Evolutionary conservation across 2,888 invertebrate genomes (phyloP).

Genomic region (Siphonodentalium dalli): DNA sequence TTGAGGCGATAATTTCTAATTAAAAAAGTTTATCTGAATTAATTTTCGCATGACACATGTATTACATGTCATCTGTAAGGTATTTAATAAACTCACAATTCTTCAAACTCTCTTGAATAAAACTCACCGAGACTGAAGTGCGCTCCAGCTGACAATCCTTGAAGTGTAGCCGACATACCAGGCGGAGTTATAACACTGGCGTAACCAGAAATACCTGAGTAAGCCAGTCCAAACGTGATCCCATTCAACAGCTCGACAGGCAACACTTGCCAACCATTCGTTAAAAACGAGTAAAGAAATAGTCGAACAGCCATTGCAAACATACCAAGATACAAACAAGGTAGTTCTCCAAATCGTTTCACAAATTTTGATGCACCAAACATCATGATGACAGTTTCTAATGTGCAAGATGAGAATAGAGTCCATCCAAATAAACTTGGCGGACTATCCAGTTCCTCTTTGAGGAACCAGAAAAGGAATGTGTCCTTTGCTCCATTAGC

Average conservation of each 20-base stretch:
- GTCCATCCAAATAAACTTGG: constrained; percentile 52
- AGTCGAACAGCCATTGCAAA: constrained; percentile 82
- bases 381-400: constrained; percentile 65
- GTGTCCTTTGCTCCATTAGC: constrained; percentile 90
- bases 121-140: constrained; percentile 84
- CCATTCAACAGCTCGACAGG: constrained; percentile 88
- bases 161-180: constrained; percentile 82
- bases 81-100: too few relatives aligned
- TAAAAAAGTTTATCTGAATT: too few relatives aligned
- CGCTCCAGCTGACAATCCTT: constrained; percentile 86
- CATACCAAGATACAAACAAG: constrained; percentile 84
- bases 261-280: constrained; percentile 83
- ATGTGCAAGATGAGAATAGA: constrained; percentile 43
- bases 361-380: constrained; percentile 86
- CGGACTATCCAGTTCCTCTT: constrained; percentile 34
- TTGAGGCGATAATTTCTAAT: too few relatives aligned
- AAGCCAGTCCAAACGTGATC: constrained; percentile 88
- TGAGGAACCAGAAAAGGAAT: constrained; percentile 84
- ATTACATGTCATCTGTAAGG: too few relatives aligned
- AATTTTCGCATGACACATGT: too few relatives aligned
- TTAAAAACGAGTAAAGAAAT: constrained; percentile 79
- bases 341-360: constrained; percentile 75
- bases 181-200: constrained; percentile 85
- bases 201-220: constrained; percentile 89
- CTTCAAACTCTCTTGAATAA: too few relatives aligned